Base-by-base conservation (phyloP, 2,888 invertebrate species). In the Atherix ibis region DNA sequence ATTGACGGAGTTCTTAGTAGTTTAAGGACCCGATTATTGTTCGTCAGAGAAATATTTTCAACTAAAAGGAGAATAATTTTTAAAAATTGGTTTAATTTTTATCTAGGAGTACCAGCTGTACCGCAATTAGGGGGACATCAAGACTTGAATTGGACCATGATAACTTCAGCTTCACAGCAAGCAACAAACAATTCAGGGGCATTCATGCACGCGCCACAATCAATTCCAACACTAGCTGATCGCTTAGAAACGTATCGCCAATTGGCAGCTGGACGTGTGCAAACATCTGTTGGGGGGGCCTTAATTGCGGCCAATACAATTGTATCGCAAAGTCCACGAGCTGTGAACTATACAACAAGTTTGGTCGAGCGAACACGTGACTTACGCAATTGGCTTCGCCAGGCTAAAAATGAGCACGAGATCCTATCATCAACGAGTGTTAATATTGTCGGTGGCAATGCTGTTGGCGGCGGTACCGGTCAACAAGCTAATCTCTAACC, bases 321-420 rank as follows among this genome's bases (percentile, higher is more conserved):
- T 19, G 60, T 58, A 4, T 58, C 58, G 3, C 61, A 60, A 42
- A 55, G 53, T 40, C 53, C 57, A 3, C 45, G 57, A 3, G 57
- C 58, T 8, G 66, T 70, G 17, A 68, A 68, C 33, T 67, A 69
- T 15, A 67, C 73, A 2, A 70, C 73, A 5, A 72, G 70, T 35
- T 51, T 76, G 34, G 72, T 73, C 31, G 76, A 76, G 47, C 62
- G 75, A 22, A 74, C 75, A 2, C 62, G 71, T 35, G 73, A 73
- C 46, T 56, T 76, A 38, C 63, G 74, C 40, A 74, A 76, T 46
- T 76, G 76, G 76, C 51, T 76, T 38, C 63, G 71, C 12, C 74
- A 74, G 44, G 61, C 60, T 0, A 61, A 59, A 45, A 58, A 52
- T 27, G 60, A 60, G 51, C 59, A 60, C 31, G 59, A 59, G 16